Evolutionary conservation across 2,797 vertebrate genomes (phyloP).

Genomic region (Girardinus metallicus): DNA sequence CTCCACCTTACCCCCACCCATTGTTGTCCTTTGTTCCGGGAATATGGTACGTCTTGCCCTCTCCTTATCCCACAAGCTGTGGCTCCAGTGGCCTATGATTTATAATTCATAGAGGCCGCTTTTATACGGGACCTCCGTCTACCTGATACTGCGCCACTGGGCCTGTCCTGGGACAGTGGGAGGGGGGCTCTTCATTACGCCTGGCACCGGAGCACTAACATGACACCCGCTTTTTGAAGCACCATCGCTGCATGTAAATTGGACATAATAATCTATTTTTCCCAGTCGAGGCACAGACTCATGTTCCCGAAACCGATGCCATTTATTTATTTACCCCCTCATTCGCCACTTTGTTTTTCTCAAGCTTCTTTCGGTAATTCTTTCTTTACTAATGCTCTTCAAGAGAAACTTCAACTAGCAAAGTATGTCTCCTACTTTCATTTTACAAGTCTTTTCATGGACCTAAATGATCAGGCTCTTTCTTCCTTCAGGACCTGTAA

Average conservation of each 20-base stretch:
- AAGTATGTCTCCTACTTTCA: slow-evolving; percentile 21
- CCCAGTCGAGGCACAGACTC: slow-evolving; percentile 53
- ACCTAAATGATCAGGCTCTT: slow-evolving; percentile 45
- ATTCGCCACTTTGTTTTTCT: slow-evolving; percentile 41
- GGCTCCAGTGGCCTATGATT: slow-evolving; percentile 88
- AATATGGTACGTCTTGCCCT: slow-evolving; percentile 81
- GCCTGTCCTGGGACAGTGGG: slow-evolving; percentile 79
- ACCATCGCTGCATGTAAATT: slow-evolving; percentile 69
- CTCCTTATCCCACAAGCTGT: slow-evolving; percentile 84
- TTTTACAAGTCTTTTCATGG: slow-evolving; percentile 37
- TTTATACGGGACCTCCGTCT: slow-evolving; percentile 87
- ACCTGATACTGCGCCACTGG: slow-evolving; percentile 85
- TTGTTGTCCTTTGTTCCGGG: slow-evolving; percentile 84
- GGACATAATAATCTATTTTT: slow-evolving; percentile 72
- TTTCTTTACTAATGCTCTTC: slow-evolving; percentile 14
- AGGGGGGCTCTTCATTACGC: slow-evolving; percentile 78
- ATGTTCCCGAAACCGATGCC: slow-evolving; percentile 55
- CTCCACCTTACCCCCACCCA: slow-evolving; percentile 67
- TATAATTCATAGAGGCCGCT: slow-evolving; percentile 90
- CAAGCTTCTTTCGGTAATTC: slow-evolving; percentile 25
- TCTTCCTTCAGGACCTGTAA: slow-evolving; percentile 70
- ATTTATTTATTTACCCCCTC: slow-evolving; percentile 8
- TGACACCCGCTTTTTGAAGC: slow-evolving; percentile 75
- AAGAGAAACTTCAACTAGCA: slow-evolving; percentile 13
- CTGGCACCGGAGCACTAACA: slow-evolving; percentile 75